phyloP scores from a whole-genome alignment of 2,888 invertebrate species.

The Drosophila putrida region DNA sequence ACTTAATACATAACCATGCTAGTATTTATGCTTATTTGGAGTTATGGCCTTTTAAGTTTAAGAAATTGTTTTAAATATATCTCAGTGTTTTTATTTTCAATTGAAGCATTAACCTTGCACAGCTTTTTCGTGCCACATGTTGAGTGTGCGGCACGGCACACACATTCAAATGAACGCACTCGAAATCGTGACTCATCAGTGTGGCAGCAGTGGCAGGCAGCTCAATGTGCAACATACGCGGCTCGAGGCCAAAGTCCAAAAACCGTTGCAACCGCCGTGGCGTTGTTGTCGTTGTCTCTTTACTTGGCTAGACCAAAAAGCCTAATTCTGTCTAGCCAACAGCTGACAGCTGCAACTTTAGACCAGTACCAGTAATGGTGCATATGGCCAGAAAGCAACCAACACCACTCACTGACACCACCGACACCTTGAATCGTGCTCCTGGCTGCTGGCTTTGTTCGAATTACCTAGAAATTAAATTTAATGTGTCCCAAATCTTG shows the following conservation, averaged over 20 bases:
- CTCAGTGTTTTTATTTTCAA: constrained; percentile 26
- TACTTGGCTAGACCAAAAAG: constrained; percentile 73
- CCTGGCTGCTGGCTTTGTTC: constrained; percentile 42
- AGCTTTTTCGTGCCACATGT: constrained; percentile 38
- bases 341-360: constrained; percentile 45
- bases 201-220: constrained; percentile 44
- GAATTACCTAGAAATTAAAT: constrained; percentile 71
- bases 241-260: constrained; percentile 72
- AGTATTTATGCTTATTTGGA: background rate
- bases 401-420: background rate
- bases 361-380: background rate
- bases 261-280: constrained; percentile 69
- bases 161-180: constrained; percentile 31
- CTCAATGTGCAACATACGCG: constrained; percentile 35
- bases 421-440: constrained; percentile 21
- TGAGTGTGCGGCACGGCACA: constrained; percentile 11
- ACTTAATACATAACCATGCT: background rate
- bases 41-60: background rate
- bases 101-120: constrained; percentile 44
- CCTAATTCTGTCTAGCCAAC: constrained; percentile 77
- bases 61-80: background rate
- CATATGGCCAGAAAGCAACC: constrained; percentile 9
- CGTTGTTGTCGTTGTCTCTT: constrained; percentile 34
- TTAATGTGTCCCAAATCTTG: constrained; percentile 62
- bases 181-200: constrained; percentile 59